Conservation (phyloP, 2,113 vertebrate genomes). For the Rhombomys opimus region DNA sequence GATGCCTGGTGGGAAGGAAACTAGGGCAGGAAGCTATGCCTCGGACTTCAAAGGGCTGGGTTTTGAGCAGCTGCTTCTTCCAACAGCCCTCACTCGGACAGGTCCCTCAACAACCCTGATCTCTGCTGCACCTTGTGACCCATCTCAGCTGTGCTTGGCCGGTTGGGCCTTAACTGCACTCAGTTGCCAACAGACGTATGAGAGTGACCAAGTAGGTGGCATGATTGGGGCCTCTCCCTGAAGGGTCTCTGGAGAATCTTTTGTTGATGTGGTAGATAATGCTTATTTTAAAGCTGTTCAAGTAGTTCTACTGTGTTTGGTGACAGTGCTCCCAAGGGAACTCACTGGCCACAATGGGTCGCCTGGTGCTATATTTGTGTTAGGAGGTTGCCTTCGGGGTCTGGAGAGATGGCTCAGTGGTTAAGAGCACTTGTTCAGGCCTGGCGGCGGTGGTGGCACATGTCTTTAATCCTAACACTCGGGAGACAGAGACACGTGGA, state of each 20-base stretch:
- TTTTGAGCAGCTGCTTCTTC: background rate
- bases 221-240: background rate
- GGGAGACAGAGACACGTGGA: background rate
- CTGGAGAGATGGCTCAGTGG: background rate
- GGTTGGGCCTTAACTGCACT: fast-evolving
- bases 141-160: background rate
- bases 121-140: background rate
- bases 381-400: background rate
- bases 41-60: background rate
- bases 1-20: background rate
- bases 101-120: background rate
- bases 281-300: background rate
- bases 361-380: background rate
- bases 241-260: background rate
- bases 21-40: background rate
- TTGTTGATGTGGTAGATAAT: background rate
- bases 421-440: background rate
- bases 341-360: background rate
- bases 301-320: background rate
- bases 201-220: background rate
- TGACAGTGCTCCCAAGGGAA: background rate
- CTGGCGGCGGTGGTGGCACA: background rate
- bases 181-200: background rate
- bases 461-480: background rate
- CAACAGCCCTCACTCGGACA: background rate